phyloP scores from a whole-genome alignment of 2,888 invertebrate genomes.

The Lasioglossum leucozonium region DNA sequence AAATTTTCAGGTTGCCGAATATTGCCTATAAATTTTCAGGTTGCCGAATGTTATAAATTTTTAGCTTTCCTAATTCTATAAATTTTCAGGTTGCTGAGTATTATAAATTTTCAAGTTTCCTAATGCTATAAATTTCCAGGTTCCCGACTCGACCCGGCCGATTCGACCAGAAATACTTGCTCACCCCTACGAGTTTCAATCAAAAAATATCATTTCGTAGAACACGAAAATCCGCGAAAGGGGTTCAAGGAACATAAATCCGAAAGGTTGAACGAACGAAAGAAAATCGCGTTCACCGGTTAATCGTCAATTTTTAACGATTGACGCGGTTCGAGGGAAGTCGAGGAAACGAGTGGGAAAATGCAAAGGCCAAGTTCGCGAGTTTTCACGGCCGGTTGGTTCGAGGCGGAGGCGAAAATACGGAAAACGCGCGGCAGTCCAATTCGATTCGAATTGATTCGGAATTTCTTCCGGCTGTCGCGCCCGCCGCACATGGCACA shows the following conservation, averaged over 20 bases:
- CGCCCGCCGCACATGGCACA: slow-evolving; percentile 51
- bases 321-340: not conserved
- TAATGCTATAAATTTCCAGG: too few species aligned
- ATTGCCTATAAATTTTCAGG: too few species aligned
- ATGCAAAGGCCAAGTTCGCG: not conserved
- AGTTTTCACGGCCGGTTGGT: slow-evolving; percentile 36
- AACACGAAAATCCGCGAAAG: too few species aligned
- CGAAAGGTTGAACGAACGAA: not conserved
- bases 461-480: slow-evolving; percentile 70
- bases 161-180: too few species aligned
- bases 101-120: too few species aligned
- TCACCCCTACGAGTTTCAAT: too few species aligned
- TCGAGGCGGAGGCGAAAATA: slow-evolving; percentile 22
- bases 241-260: not conserved
- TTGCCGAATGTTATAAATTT: too few species aligned
- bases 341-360: not conserved
- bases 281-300: not conserved
- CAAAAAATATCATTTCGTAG: too few species aligned
- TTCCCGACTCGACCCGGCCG: too few species aligned
- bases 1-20: too few species aligned
- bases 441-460: slow-evolving; percentile 47
- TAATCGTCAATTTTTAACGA: not conserved
- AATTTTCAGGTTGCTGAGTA: too few species aligned
- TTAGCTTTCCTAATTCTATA: too few species aligned
- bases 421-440: slow-evolving; percentile 46